Evolutionary conservation across 1,140 invertebrate species (phyloP).

Genomic region (Colletes latitarsis): DNA sequence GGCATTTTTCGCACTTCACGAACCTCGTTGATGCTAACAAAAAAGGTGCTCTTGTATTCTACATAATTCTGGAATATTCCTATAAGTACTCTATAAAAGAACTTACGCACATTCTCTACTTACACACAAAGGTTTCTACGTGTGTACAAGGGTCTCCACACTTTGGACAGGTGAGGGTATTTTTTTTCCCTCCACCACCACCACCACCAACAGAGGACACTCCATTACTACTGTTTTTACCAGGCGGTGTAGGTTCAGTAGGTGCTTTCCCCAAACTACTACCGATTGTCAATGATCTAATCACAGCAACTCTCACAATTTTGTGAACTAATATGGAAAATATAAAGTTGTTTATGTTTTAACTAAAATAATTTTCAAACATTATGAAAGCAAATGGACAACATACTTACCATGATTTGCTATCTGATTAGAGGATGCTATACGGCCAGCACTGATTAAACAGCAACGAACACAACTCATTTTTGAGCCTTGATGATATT

Average conservation of each 20-base stretch:
- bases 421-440: conserved; percentile 77
- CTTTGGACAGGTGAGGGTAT: conserved; percentile 92
- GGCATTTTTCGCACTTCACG: conserved; percentile 98
- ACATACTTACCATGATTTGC: conserved; percentile 73
- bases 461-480: conserved; percentile 80
- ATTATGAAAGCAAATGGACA: not conserved
- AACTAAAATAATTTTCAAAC: conserved; percentile 21
- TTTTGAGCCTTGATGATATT: conserved; percentile 22
- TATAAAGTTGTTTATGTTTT: not conserved
- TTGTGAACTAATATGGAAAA: conserved; percentile 71
- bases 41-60: conserved; percentile 2
- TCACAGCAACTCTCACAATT: conserved; percentile 75
- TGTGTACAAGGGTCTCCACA: conserved; percentile 98
- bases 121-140: conserved; percentile 97
- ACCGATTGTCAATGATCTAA: conserved; percentile 70
- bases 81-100: not conserved
- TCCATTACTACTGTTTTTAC: conserved; percentile 64
- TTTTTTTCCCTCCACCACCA: conserved; percentile 83
- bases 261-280: conserved; percentile 72
- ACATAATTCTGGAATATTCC: not conserved
- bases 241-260: conserved; percentile 75
- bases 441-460: conserved; percentile 74
- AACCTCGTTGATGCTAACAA: conserved; percentile 91
- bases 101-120: conserved; percentile 73
- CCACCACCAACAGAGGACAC: conserved; percentile 71